Percentiles rank a stretch among this genome's conserved stretches.
phyloP scores from a whole-genome alignment of 2,113 vertebrate species.

The Notothenia coriiceps region DNA sequence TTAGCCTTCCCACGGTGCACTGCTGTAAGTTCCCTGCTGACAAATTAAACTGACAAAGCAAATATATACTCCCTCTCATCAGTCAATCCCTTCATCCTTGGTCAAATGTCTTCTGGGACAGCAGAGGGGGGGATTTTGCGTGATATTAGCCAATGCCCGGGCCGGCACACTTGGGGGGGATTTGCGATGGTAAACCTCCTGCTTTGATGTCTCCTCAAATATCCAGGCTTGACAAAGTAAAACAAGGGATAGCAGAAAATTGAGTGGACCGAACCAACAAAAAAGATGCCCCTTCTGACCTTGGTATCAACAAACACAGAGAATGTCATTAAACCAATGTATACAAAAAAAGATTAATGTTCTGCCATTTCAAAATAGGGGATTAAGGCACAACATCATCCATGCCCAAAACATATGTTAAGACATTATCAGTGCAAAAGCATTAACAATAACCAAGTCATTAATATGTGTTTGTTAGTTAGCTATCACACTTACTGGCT shows the following conservation, averaged over 20 bases:
- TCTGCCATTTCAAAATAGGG: not conserved
- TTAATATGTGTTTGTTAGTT: conserved; percentile 12
- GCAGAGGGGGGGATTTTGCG: conserved; percentile 61
- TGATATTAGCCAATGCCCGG: conserved; percentile 68
- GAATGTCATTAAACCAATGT: conserved; percentile 11
- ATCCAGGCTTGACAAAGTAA: conserved; percentile 60
- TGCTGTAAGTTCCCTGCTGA: conserved; percentile 58
- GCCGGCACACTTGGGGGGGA: conserved; percentile 51
- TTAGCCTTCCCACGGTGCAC: conserved; percentile 40
- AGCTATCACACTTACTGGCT: not conserved
- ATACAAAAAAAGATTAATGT: not conserved
- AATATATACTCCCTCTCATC: conserved; percentile 72
- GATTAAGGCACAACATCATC: not conserved
- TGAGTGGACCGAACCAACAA: conserved; percentile 42
- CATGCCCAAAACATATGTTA: not conserved
- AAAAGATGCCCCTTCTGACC: conserved; percentile 45
- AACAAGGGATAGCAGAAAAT: conserved; percentile 60
- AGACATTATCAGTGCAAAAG: conserved; percentile 1
- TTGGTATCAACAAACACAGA: conserved; percentile 35
- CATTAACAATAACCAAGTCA: not conserved
- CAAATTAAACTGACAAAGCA: conserved; percentile 70
- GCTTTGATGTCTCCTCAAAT: conserved; percentile 70
- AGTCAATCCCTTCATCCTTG: conserved; percentile 72
- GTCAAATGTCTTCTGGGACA: conserved; percentile 67
- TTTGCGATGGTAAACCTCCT: conserved; percentile 67